Base-by-base conservation (phyloP, 2,888 invertebrate genomes). In the Biston betularia region DNA sequence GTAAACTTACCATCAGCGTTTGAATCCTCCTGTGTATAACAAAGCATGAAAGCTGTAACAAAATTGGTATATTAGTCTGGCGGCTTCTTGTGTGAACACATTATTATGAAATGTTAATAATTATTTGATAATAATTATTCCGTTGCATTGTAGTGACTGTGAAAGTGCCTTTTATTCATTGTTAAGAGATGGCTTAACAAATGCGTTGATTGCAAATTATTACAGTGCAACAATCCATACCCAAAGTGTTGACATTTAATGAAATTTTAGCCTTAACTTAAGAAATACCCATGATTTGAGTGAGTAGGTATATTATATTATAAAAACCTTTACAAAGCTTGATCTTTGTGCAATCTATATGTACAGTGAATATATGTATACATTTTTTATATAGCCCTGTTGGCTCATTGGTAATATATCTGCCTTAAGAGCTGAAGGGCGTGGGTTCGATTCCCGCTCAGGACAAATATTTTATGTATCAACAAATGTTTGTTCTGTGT, bases 11-110 rank as follows among this genome's bases (percentile, higher is more conserved):
- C 97, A 96, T 97, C 97, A 88, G 97, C 96, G 92, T 97, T 97
- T 85, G 97, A 95, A 93, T 97, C 97, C 95, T 97, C 97, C 95
- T 97, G 97, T 83, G 97, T 97, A 95, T 97, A 97, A 96, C 97
- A 97, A 95, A 97, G 96, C 97, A 97, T 97, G 96, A 97, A 97
- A 94, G 97, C 97, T 97, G 96, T 89, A 97, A 96, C 94, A 95
- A 94, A 95, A 88, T 84, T 73, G 79, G 76, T 81, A 76, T 76
- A 81, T 87, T 62, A 66, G 66, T 62, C 14, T 61, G 35, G 61
- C 61, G n/a, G 56, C 49, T 56, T 79, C 85, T 87, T 61, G 38
- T 48, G 48, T 73, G 69, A 65, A 48, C 55, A 53, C 42, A 33
- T 42, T 53, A 40, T 58, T 57, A 33, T 61, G 48, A 24, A 46